Conservation (phyloP, 2,797 vertebrate genomes). For the Periparus ater region DNA sequence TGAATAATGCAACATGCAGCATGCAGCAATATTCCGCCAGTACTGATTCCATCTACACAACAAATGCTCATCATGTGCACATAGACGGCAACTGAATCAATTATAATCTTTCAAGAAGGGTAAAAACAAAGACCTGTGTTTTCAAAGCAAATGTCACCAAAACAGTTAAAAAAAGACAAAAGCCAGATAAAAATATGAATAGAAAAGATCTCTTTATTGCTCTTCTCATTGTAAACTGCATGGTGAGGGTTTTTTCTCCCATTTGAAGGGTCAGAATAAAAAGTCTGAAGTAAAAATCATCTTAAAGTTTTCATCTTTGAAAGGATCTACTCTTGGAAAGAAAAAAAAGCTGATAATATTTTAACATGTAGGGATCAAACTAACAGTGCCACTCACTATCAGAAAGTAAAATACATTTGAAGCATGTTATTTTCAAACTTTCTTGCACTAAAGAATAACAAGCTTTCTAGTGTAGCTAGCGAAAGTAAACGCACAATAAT, state of each 20-base stretch:
- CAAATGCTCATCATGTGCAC: constrained; percentile 65
- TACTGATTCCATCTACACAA: constrained; percentile 68
- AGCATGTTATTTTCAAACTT: constrained; percentile 15
- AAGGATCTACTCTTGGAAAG: background rate
- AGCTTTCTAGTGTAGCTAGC: background rate
- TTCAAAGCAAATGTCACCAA: constrained; percentile 63
- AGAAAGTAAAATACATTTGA: constrained; percentile 34
- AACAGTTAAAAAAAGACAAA: constrained; percentile 58
- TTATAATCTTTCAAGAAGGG: constrained; percentile 56
- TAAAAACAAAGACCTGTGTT: constrained; percentile 45
- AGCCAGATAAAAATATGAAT: constrained; percentile 31
- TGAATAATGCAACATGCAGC: constrained; percentile 74
- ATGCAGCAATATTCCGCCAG: constrained; percentile 67
- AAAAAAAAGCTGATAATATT: constrained; percentile 20
- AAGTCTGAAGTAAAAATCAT: background rate
- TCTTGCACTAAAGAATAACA: background rate
- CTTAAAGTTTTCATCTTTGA: constrained; percentile 32
- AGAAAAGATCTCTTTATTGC: constrained; percentile 30
- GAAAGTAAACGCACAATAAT: background rate
- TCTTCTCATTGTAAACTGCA: background rate
- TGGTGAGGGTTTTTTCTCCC: background rate
- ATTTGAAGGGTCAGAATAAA: constrained; percentile 43
- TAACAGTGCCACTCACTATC: background rate
- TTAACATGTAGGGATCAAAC: constrained; percentile 34
- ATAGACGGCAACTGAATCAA: constrained; percentile 52